phyloP scores from a whole-genome alignment of 2,888 invertebrate genomes.

The Macrophya alboannulata region DNA sequence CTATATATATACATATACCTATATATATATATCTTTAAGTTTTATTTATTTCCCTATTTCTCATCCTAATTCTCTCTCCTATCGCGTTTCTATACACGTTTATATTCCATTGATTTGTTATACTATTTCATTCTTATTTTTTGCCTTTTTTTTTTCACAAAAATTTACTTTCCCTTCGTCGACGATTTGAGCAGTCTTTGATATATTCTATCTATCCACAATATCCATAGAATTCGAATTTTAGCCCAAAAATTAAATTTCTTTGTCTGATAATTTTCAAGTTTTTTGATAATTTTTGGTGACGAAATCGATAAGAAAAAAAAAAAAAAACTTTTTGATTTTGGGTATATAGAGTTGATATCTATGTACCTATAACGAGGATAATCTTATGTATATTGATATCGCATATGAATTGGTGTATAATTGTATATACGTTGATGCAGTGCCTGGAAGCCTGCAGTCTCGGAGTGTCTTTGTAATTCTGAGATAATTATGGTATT shows the following conservation, averaged over 20 bases:
- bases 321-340: too few relatives aligned
- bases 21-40: not conserved
- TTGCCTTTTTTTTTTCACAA: not conserved
- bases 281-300: too few relatives aligned
- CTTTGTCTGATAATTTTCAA: too few relatives aligned
- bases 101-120: not conserved
- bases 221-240: too few relatives aligned
- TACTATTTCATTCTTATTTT: not conserved
- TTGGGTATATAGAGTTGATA: too few relatives aligned
- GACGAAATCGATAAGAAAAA: too few relatives aligned
- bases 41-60: not conserved
- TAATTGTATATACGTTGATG: not conserved
- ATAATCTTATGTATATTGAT: not conserved
- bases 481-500: not conserved
- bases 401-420: not conserved
- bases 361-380: too few relatives aligned
- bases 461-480: not conserved
- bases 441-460: slow-evolving; percentile 24
- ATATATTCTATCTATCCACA: too few relatives aligned
- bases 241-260: too few relatives aligned
- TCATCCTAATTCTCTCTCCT: not conserved
- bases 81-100: not conserved
- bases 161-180: too few relatives aligned
- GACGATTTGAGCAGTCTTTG: too few relatives aligned
- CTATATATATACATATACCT: not conserved